Percentiles rank a stretch among this genome's conserved stretches.
phyloP scores from a whole-genome alignment of 2,113 vertebrate genomes.

The Serilophus lunatus region DNA sequence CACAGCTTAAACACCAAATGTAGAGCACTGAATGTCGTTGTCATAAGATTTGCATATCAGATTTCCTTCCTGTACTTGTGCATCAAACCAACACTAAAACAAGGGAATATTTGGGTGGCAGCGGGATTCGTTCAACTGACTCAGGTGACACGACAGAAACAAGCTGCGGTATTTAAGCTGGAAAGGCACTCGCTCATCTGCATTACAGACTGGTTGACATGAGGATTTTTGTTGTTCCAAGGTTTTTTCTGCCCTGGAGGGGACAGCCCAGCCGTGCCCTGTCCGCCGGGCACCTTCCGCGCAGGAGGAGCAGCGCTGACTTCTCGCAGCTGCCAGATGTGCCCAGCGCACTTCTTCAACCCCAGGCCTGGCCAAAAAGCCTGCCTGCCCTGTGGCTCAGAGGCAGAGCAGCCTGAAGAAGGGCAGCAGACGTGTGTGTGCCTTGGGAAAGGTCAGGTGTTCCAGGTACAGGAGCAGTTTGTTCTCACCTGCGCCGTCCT shows the following conservation, averaged over 20 bases:
- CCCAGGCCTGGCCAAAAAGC: constrained; percentile 68
- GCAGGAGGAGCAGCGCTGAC: constrained; percentile 3
- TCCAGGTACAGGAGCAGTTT: constrained; percentile 77
- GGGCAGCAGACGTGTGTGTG: constrained; percentile 81
- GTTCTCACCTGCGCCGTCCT: not conserved
- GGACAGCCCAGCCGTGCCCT: constrained; percentile 56
- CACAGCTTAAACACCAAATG: not conserved
- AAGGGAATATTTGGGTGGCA: not conserved
- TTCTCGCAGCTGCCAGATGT: constrained; percentile 68
- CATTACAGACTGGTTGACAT: not conserved
- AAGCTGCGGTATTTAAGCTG: rapidly evolving
- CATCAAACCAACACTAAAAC: not conserved
- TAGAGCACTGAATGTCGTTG: not conserved
- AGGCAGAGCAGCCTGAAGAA: constrained; percentile 78
- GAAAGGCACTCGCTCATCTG: not conserved
- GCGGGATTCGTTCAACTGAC: not conserved
- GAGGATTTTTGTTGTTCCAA: not conserved
- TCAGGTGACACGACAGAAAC: not conserved
- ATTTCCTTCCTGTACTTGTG: not conserved
- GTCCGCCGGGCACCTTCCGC: constrained; percentile 83
- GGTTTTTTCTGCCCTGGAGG: constrained; percentile 79
- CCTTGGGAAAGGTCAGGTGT: constrained; percentile 68
- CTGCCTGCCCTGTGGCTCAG: constrained; percentile 78
- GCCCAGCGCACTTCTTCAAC: constrained; percentile 82
- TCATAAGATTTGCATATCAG: rapidly evolving